A percentile compares a stretch with the other conserved stretches of the same genome.
Conservation (phyloP, 2,113 vertebrate genomes). For the Neomonachus schauinslandi region DNA sequence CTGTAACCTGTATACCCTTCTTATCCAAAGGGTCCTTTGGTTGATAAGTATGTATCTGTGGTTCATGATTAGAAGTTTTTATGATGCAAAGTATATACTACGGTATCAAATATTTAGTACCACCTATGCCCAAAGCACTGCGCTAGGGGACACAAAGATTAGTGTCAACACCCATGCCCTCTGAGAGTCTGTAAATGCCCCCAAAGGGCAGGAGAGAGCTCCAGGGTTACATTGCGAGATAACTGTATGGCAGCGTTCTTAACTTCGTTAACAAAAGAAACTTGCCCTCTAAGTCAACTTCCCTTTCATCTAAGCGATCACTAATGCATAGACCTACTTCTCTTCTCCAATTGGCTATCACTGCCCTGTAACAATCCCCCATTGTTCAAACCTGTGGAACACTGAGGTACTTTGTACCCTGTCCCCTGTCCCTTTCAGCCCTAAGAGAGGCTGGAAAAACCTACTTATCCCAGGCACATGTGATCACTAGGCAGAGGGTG, state of each 20-base stretch:
- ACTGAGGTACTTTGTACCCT: not conserved
- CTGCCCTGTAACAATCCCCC: accelerated
- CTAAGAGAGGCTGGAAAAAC: not conserved
- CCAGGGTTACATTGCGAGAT: not conserved
- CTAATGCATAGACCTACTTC: not conserved
- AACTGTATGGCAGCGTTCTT: not conserved
- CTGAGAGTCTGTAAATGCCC: not conserved
- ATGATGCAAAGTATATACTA: not conserved
- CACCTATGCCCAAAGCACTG: not conserved
- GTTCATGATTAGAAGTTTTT: not conserved
- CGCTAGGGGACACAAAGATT: not conserved
- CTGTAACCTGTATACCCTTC: not conserved
- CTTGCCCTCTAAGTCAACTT: not conserved
- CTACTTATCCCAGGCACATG: not conserved
- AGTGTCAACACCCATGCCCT: not conserved
- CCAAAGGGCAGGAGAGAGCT: not conserved
- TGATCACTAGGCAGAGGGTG: not conserved
- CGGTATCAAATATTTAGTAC: not conserved
- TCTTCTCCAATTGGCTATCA: not conserved
- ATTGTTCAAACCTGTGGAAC: not conserved
- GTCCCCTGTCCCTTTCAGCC: not conserved
- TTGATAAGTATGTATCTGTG: not conserved
- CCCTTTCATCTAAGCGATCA: not conserved
- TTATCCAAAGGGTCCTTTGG: not conserved
- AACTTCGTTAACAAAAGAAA: not conserved